These are phyloP conservation scores for Stegastes partitus DNA, from an alignment of 2,113 vertebrate species.

Conservation along the genomic window DNA sequence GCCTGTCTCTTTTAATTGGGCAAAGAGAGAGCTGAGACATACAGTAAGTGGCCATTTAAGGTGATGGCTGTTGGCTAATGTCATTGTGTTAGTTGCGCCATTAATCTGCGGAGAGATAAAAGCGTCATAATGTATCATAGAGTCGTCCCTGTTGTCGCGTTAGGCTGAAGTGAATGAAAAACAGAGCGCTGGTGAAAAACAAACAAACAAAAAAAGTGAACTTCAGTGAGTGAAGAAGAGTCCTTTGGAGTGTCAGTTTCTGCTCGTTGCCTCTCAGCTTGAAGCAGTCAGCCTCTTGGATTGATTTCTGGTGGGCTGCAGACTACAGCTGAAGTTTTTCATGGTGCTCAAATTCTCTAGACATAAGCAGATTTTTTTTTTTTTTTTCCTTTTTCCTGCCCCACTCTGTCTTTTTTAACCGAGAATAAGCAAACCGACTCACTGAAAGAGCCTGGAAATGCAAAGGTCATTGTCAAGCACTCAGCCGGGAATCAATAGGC, in stretches of 20 bases:
- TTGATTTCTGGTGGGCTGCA: constrained; percentile 63
- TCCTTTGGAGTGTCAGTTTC: constrained; percentile 13
- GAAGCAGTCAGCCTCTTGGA: constrained; percentile 54
- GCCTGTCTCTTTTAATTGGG: constrained; percentile 46
- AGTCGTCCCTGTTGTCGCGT: constrained; percentile 6
- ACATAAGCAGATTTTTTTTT: constrained; percentile 57
- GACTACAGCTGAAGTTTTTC: constrained; percentile 44
- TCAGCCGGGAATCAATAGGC: constrained; percentile 15
- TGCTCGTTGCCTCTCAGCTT: constrained; percentile 21
- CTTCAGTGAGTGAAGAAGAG: constrained; percentile 38
- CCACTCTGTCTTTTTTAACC: constrained; percentile 52
- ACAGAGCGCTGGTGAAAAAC: constrained; percentile 15
- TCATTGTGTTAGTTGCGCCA: constrained; percentile 6
- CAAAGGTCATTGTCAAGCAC: constrained; percentile 49
- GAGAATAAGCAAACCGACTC: constrained; percentile 27
- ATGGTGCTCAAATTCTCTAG: constrained; percentile 56
- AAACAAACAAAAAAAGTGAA: no score
- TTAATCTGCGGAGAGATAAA: constrained; percentile 48
- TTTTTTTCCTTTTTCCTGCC: constrained; percentile 15
- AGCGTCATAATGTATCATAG: constrained; percentile 6
- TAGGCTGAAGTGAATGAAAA: constrained; percentile 15
- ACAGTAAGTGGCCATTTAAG: constrained; percentile 50
- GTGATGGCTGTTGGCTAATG: constrained; percentile 47
- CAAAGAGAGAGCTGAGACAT: constrained; percentile 35
- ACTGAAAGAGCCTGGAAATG: constrained; percentile 49